phyloP scores from a whole-genome alignment of 2,888 invertebrate genomes.

The Leptopilina syphax region DNA sequence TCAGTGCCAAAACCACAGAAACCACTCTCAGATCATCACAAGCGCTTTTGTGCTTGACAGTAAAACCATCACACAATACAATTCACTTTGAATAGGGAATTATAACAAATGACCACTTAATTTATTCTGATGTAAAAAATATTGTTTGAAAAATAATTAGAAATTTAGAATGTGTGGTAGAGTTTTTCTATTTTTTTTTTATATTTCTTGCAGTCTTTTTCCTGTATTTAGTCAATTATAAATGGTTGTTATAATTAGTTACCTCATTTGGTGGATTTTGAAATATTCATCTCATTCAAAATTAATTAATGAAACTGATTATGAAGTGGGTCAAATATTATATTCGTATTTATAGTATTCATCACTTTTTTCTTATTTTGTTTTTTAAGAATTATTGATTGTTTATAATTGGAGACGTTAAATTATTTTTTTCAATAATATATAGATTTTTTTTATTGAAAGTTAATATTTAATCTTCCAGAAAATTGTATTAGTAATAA shows the following conservation, averaged over 20 bases:
- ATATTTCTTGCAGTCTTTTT: background rate
- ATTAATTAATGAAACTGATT: background rate
- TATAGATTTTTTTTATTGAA: too few species aligned
- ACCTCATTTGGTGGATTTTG: too few species aligned
- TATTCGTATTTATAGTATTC: background rate
- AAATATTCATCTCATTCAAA: background rate
- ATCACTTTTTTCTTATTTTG: too few species aligned
- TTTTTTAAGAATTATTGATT: too few species aligned
- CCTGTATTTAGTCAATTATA: too few species aligned
- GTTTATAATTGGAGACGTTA: too few species aligned
- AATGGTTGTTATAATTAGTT: too few species aligned
- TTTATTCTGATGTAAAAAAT: background rate
- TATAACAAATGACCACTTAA: background rate
- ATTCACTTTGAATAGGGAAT: background rate
- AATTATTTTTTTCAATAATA: too few species aligned
- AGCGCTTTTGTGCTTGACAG: constrained; percentile 9
- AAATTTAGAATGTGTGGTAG: background rate
- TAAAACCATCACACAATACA: constrained; percentile 5
- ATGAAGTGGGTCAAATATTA: background rate
- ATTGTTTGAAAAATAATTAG: background rate
- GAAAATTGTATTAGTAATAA: too few species aligned
- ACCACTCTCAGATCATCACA: constrained; percentile 3
- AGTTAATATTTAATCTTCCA: too few species aligned
- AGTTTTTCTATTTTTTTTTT: background rate
- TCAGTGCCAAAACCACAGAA: constrained; percentile 17